These are phyloP conservation scores for Empis livida DNA, from an alignment of 2,888 invertebrate genomes.

Conservation along the genomic window DNA sequence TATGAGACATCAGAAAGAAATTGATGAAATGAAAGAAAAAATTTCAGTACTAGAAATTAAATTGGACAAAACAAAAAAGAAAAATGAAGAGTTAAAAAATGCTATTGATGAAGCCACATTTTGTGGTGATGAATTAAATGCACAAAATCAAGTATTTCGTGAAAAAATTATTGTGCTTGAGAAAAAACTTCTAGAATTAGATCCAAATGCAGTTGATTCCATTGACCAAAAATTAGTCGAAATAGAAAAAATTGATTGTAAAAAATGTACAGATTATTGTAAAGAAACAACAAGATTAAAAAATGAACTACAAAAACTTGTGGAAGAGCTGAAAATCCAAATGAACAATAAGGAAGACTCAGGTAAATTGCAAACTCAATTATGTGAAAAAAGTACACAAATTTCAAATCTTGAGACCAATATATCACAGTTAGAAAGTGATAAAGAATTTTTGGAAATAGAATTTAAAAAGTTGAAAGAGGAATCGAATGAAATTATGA, in stretches of 20 bases:
- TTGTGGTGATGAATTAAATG: conserved; percentile 73
- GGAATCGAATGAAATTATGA: no score
- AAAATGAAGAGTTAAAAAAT: conserved; percentile 82
- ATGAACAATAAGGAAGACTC: neutral
- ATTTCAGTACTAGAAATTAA: conserved; percentile 46
- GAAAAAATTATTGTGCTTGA: conserved; percentile 32
- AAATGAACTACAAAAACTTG: no score
- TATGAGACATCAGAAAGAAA: conserved; percentile 32
- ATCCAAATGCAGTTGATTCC: conserved; percentile 16
- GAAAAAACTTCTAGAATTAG: conserved; percentile 21
- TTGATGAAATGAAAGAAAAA: conserved; percentile 41
- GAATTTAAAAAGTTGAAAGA: neutral
- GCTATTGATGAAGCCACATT: conserved; percentile 85
- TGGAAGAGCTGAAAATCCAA: neutral
- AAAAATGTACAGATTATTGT: no score
- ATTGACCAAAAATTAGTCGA: no score
- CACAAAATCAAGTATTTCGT: conserved; percentile 31
- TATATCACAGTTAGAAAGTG: neutral
- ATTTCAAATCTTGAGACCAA: conserved; percentile 34
- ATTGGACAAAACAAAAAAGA: conserved; percentile 59
- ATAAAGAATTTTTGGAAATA: neutral
- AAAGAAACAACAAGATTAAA: no score
- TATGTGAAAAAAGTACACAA: conserved; percentile 34
- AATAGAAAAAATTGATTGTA: no score
- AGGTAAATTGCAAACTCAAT: conserved; percentile 34